Percentiles rank a stretch among this genome's conserved stretches.
phyloP scores from a whole-genome alignment of 2,113 vertebrate genomes.

The Lanius collurio region DNA sequence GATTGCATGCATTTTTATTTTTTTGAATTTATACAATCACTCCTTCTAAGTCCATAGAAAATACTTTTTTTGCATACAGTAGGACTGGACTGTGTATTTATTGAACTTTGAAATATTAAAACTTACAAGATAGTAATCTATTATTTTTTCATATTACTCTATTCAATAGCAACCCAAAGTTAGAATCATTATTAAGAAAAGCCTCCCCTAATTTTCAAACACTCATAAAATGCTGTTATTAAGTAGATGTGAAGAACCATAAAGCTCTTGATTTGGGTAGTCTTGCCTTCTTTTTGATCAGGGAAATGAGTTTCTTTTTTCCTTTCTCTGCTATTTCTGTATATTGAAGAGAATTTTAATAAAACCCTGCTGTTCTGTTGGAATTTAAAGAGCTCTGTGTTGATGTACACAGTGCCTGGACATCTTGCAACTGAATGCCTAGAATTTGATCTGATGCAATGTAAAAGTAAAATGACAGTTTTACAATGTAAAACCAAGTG shows the following conservation, averaged over 20 bases:
- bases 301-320: background rate
- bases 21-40: background rate
- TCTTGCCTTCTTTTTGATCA: background rate
- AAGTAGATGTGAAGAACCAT: background rate
- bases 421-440: background rate
- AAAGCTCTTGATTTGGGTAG: background rate
- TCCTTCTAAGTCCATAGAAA: background rate
- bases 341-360: conserved; percentile 6
- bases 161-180: background rate
- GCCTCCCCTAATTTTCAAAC: background rate
- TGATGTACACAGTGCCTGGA: background rate
- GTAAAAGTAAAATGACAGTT: background rate
- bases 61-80: background rate
- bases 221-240: background rate
- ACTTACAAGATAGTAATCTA: background rate
- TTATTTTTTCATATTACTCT: background rate
- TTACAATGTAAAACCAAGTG: background rate
- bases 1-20: background rate
- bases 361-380: background rate
- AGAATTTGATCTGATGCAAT: background rate
- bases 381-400: conserved; percentile 21
- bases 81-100: background rate
- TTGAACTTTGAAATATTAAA: background rate
- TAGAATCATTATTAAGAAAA: background rate
- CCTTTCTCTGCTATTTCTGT: background rate